A percentile compares a stretch with the other conserved stretches of the same genome.
Conservation (phyloP, 1,140 invertebrate genomes). For the Metaphire vulgaris region DNA sequence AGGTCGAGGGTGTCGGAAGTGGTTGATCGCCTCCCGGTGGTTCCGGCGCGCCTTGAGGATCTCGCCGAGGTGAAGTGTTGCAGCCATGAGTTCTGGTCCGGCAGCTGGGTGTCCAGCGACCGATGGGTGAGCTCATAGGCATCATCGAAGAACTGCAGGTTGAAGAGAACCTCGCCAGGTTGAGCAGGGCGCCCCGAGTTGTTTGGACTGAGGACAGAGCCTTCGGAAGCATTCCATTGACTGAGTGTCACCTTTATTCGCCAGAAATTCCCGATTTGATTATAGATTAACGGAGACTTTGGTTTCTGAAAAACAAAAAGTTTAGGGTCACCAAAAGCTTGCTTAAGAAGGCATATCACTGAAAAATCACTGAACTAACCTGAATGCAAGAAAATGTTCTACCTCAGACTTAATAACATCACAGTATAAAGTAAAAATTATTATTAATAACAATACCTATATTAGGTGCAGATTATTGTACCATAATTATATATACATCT, state of each 20-base stretch:
- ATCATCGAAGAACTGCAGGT: conserved; percentile 78
- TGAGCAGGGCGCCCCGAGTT: conserved; percentile 73
- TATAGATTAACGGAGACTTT: conserved; percentile 75
- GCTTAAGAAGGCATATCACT: too few relatives aligned
- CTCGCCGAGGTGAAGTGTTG: conserved; percentile 75
- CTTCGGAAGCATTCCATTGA: conserved; percentile 81
- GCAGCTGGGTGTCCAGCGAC: conserved; percentile 65
- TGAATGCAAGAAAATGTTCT: too few relatives aligned
- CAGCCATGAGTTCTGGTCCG: conserved; percentile 77
- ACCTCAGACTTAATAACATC: too few relatives aligned
- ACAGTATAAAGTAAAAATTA: too few relatives aligned
- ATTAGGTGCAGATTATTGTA: too few relatives aligned
- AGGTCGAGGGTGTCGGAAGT: conserved; percentile 70
- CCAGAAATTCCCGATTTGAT: conserved; percentile 79
- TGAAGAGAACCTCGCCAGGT: conserved; percentile 76
- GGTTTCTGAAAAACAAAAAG: conserved; percentile 67
- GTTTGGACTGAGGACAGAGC: conserved; percentile 75
- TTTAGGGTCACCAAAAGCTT: too few relatives aligned
- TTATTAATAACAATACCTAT: too few relatives aligned
- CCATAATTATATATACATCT: too few relatives aligned
- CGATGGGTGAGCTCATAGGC: conserved; percentile 74
- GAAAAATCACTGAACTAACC: too few relatives aligned
- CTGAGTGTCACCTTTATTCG: conserved; percentile 70
- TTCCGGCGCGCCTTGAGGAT: conserved; percentile 68
- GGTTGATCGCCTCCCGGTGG: conserved; percentile 70